Evolutionary conservation across 30 jellyfish, hydroid and myxozoan genomes (phyloP), one percentile per base, ranked within the genome.

Genomic region (Morbakka virulenta): DNA sequence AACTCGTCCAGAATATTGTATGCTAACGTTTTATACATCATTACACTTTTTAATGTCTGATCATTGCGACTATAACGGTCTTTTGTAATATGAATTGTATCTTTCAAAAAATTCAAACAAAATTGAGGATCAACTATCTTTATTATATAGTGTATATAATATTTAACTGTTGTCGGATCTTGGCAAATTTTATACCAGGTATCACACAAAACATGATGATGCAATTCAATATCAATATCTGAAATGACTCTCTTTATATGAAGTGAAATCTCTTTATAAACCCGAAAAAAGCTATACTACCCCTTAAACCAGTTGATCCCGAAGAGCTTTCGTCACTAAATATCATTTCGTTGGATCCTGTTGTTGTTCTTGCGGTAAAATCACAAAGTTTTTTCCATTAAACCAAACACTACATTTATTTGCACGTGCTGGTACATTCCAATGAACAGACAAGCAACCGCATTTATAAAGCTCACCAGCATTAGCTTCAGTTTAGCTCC

Each of bases 291-390:
- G n/a, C n/a, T n/a, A n/a, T n/a, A n/a, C n/a, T n/a, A n/a, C n/a
- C n/a, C n/a, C n/a, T n/a, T n/a, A n/a, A n/a, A n/a, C n/a, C n/a
- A n/a, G n/a, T n/a, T n/a, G n/a, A n/a, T n/a, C n/a, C n/a, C 28
- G 49, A 28, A 49, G 83, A 75, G 32, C 64, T 62, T 17, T 34
- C 22, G 49, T 79, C 89, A 28, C 83, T 82, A 52, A 79, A 79
- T 35, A 77, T 67, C 89, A 79, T 79, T 27, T 47, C 67, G 21
- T 41, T 67, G 29, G 89, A 47, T 35, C 89, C 89, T 1, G 76
- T 28, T 12, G 66, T 32, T 26, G 81, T 79, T 51, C 76, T 67
- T 35, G 81, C 75, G 32, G 83, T 79, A 64, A 79, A 64, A 67
- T 65, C 23, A 20, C 76, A 64, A 17, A 77, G 72, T 36, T 67